Conservation (phyloP, 2,113 vertebrate genomes). For the Heterotis niloticus region DNA sequence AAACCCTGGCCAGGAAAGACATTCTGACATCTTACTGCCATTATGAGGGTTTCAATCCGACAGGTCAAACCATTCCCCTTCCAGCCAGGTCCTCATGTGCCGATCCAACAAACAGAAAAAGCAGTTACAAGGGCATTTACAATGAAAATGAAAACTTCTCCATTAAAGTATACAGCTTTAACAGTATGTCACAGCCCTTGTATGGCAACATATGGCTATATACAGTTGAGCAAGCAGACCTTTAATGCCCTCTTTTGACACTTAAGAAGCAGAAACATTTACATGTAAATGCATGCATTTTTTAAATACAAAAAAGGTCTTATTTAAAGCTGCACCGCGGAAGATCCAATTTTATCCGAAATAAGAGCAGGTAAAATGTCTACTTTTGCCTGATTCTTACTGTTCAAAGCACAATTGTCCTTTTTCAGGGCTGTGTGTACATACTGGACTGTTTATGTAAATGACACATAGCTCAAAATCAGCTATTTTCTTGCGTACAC, state of each 20-base stretch:
- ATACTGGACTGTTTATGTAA: slow-evolving; percentile 26
- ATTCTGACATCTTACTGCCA: not conserved
- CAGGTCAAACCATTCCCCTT: not conserved
- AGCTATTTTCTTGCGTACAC: slow-evolving; percentile 26
- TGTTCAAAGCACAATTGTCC: not conserved
- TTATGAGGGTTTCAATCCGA: not conserved
- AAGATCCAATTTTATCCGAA: not conserved
- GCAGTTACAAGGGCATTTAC: too few species aligned
- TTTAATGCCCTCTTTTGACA: too few species aligned
- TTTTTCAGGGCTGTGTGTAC: slow-evolving; percentile 4
- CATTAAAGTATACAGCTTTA: not conserved
- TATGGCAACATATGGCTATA: too few species aligned
- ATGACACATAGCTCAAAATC: slow-evolving; percentile 23
- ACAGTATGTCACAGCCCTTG: not conserved
- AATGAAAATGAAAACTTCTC: not conserved
- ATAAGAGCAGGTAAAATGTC: not conserved
- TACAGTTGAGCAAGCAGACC: too few species aligned
- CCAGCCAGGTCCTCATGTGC: not conserved
- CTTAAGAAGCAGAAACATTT: not conserved
- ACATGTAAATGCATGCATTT: not conserved
- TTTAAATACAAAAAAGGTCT: not conserved
- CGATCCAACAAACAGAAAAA: not conserved
- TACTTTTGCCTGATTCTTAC: not conserved
- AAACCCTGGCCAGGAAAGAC: not conserved
- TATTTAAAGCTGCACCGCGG: not conserved